Conservation (phyloP, 2,113 vertebrate genomes). For the Gymnorhina tibicen region DNA sequence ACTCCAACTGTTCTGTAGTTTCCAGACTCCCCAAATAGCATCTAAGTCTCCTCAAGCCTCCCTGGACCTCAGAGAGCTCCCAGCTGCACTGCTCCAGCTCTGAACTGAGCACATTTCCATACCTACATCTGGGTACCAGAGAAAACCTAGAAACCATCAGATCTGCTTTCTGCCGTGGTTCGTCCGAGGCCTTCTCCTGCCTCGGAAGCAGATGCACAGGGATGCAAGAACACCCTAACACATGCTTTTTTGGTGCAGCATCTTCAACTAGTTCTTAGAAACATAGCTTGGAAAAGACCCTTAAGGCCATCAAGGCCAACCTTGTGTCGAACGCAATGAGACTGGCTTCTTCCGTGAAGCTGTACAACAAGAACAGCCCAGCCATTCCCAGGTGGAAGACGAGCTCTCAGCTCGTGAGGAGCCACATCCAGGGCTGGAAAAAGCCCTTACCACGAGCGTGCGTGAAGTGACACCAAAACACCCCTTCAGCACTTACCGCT, state of each 20-base stretch:
- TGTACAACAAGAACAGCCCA: not conserved
- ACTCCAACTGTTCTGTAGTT: not conserved
- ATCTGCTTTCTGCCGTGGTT: not conserved
- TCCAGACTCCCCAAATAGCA: not conserved
- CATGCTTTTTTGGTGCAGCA: fast-evolving
- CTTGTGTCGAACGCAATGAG: not conserved
- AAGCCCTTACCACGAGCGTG: not conserved
- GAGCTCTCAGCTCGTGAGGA: not conserved
- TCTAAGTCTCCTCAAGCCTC: not conserved
- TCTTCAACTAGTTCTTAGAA: not conserved
- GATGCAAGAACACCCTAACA: not conserved
- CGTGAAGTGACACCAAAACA: not conserved
- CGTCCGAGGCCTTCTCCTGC: not conserved
- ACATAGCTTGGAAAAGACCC: not conserved
- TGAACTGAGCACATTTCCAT: not conserved
- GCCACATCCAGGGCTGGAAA: not conserved
- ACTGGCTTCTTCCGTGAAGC: not conserved
- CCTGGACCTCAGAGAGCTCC: not conserved
- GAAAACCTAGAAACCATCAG: not conserved
- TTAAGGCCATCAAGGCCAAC: not conserved
- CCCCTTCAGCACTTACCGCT: not conserved
- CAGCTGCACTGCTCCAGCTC: not conserved
- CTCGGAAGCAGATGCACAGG: not conserved
- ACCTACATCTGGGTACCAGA: fast-evolving
- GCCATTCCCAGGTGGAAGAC: not conserved